Base-by-base conservation (phyloP, 2,888 invertebrate genomes). In the Sinotaia quadrata region DNA sequence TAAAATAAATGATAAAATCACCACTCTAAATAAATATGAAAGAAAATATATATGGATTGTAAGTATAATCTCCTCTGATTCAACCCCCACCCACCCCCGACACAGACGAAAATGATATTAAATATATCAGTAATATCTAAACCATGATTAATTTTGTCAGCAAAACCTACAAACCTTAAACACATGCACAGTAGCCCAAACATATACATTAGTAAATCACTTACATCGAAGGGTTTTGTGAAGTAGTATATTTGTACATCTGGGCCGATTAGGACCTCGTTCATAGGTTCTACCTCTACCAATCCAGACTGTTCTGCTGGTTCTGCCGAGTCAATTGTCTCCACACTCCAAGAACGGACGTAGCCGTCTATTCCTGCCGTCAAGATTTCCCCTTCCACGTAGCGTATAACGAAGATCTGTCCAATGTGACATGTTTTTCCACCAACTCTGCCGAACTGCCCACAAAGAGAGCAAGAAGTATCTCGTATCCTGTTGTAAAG, bases 341-440 rank as follows among this genome's bases (percentile, higher is more conserved):
- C 73, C 27, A 54, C 62, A 56, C 34, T 68, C 73, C 73, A 73
- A 18, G 68, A 54, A 27, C 65, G 65, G 12, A 73, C 71, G 54
- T 47, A 67, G 18, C 73, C 72, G 29, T 72, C 72, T 31, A 66
- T 65, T 15, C 72, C 72, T 2, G 73, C 66, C 0, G 71, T 73
- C 31, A 66, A 62, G 52, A 73, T 68, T 37, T 73, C 73, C 10
- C 73, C 70, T 12, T 73, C 73, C 21, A 60, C 58, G 37, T 68
- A 51, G 24, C 57, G 15, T 31, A 71, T 68, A 7, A 71, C 68
- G 18, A 66, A 60, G 27, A 72, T 27, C 12, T 68, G 69, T 18
- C 73, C 70, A 27, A 31, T n/a, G 36, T 73, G 73, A 54, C 73
- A 73, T 0, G 71, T n/a, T n/a, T n/a, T n/a, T n/a, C n/a, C n/a